Evolutionary conservation across 2,797 vertebrate genomes (phyloP).

Genomic region (Brotula barbata): DNA sequence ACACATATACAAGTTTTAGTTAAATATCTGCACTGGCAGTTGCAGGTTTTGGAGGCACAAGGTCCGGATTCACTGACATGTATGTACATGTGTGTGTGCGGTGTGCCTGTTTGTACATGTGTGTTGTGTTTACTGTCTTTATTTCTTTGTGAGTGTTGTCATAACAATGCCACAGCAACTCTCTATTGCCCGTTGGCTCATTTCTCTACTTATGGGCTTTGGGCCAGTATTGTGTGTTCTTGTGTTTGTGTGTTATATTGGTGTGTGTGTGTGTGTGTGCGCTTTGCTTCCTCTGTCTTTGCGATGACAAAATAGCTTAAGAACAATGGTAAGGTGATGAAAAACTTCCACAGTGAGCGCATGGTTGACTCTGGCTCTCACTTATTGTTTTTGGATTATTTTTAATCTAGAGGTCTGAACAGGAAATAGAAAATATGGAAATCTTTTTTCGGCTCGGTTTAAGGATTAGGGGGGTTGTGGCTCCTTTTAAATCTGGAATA

Average conservation of each 20-base stretch:
- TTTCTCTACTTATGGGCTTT: conserved; percentile 31
- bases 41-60: conserved; percentile 34
- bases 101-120: neutral
- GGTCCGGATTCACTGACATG: conserved; percentile 27
- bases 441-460: neutral
- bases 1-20: neutral
- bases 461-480: conserved; percentile 1
- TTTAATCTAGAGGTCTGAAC: neutral
- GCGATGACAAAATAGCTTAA: neutral
- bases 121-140: conserved; percentile 20
- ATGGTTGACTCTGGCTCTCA: too few species aligned
- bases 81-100: neutral
- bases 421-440: neutral
- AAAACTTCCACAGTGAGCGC: neutral
- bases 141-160: conserved; percentile 48
- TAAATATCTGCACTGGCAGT: conserved; percentile 45
- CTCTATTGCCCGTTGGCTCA: conserved; percentile 29
- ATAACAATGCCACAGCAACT: conserved; percentile 35
- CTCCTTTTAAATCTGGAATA: conserved; percentile 10
- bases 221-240: conserved; percentile 32
- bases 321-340: neutral
- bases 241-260: too few species aligned
- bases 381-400: conserved; percentile 2
- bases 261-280: conserved; percentile 16
- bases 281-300: neutral